Evolutionary conservation across 2,888 invertebrate genomes (phyloP).

Genomic region (Sarcophaga caerulescens): DNA sequence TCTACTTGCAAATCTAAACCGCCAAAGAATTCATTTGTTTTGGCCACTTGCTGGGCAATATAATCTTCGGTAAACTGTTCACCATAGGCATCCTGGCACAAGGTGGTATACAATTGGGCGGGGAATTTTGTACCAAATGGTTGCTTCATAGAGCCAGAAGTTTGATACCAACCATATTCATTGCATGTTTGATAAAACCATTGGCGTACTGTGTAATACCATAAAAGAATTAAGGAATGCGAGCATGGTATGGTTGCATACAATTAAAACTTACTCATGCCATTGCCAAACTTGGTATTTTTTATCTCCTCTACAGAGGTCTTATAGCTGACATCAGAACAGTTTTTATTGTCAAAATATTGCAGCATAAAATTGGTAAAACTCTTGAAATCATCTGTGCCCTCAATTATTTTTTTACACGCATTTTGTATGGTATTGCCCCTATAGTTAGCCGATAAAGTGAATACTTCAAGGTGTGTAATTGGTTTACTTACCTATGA

Average conservation of each 20-base stretch:
- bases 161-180: slow-evolving; percentile 93
- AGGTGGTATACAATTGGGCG: slow-evolving; percentile 72
- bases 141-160: slow-evolving; percentile 84
- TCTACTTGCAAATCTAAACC: slow-evolving; percentile 81
- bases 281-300: slow-evolving; percentile 70
- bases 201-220: slow-evolving; percentile 81
- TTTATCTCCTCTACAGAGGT: slow-evolving; percentile 68
- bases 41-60: slow-evolving; percentile 71
- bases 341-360: slow-evolving; percentile 69
- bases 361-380: slow-evolving; percentile 72
- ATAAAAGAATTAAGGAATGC: background rate
- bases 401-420: slow-evolving; percentile 74
- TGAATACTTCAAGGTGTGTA: background rate
- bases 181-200: slow-evolving; percentile 94
- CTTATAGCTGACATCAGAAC: slow-evolving; percentile 75
- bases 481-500: slow-evolving; percentile 72
- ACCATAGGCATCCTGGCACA: slow-evolving; percentile 77
- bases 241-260: too few species aligned
- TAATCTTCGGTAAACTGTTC: slow-evolving; percentile 72
- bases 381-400: slow-evolving; percentile 73
- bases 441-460: slow-evolving; percentile 38
- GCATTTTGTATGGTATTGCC: slow-evolving; percentile 75
- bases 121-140: slow-evolving; percentile 82
- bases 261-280: slow-evolving; percentile 72
- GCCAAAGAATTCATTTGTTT: slow-evolving; percentile 82